Conservation (phyloP, 1,140 invertebrate species). For the Formica selysi region DNA sequence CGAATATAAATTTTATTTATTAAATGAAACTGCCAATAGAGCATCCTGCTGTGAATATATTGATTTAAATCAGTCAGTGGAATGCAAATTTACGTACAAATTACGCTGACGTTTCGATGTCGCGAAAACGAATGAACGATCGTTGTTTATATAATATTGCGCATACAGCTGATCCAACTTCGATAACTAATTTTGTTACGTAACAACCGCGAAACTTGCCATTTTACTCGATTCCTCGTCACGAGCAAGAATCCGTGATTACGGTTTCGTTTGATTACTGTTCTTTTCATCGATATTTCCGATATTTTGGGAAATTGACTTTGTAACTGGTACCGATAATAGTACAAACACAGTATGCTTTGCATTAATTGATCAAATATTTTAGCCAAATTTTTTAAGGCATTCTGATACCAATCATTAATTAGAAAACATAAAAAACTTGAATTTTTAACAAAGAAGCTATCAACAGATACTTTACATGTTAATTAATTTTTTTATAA, state of each 20-base stretch:
- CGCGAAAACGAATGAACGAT: not conserved
- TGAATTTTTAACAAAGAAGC: too few relatives aligned
- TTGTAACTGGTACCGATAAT: not conserved
- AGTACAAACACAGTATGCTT: too few relatives aligned
- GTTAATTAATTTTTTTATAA: slow-evolving; percentile 1
- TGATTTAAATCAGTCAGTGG: not conserved
- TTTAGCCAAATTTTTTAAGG: not conserved
- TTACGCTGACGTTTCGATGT: slow-evolving; percentile 19
- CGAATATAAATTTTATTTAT: not conserved
- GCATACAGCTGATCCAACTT: not conserved
- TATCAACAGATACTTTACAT: not conserved
- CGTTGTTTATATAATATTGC: slow-evolving; percentile 11
- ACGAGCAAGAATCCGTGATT: not conserved
- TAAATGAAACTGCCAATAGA: not conserved
- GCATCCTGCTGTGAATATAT: slow-evolving; percentile 16
- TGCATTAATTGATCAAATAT: not conserved
- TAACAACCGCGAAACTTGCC: slow-evolving; percentile 20
- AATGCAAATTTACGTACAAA: slow-evolving; percentile 7
- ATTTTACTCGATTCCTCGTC: not conserved
- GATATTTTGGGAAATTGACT: not conserved
- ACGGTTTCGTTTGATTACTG: slow-evolving; percentile 15
- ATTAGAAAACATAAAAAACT: not conserved
- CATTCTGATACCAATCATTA: not conserved
- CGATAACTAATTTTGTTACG: slow-evolving; percentile 37
- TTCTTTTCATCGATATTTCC: slow-evolving; percentile 1